These are phyloP conservation scores for Unio pictorum DNA, from an alignment of 2,888 invertebrate genomes.

Conservation along the genomic window DNA sequence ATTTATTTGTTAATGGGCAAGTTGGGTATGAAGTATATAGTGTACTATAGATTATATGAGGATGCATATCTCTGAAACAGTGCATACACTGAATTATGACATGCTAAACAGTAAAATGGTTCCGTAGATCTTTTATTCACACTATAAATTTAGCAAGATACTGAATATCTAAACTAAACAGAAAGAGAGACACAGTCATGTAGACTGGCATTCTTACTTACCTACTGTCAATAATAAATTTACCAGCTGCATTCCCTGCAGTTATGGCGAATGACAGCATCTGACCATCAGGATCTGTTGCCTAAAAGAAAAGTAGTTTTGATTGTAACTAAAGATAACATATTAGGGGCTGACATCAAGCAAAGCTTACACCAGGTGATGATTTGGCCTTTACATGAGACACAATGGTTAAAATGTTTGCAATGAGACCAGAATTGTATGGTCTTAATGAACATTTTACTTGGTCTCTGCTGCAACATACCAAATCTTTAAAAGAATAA, in stretches of 20 bases:
- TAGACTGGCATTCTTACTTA: neutral
- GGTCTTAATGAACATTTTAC: no score
- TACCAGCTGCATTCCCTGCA: slow-evolving; percentile 25
- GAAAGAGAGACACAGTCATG: slow-evolving; percentile 3
- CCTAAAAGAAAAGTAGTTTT: slow-evolving; percentile 20
- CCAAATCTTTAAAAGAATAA: no score
- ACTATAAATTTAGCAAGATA: neutral
- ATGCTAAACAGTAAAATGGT: neutral
- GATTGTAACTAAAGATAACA: no score
- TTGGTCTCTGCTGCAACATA: no score
- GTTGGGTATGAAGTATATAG: neutral
- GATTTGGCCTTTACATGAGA: no score
- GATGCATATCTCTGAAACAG: neutral
- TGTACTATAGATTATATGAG: neutral
- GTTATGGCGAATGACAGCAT: slow-evolving; percentile 29
- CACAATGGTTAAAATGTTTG: no score
- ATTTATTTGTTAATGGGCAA: no score
- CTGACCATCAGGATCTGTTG: slow-evolving; percentile 44
- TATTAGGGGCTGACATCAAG: no score
- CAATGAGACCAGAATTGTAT: no score
- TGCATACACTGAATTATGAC: neutral
- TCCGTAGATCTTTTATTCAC: neutral
- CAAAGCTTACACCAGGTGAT: no score
- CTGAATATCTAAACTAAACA: neutral
- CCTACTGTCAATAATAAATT: slow-evolving; percentile 5